These are phyloP conservation scores for Onychorhynchus coronatus DNA, from an alignment of 2,113 vertebrate genomes.

Conservation along the genomic window DNA sequence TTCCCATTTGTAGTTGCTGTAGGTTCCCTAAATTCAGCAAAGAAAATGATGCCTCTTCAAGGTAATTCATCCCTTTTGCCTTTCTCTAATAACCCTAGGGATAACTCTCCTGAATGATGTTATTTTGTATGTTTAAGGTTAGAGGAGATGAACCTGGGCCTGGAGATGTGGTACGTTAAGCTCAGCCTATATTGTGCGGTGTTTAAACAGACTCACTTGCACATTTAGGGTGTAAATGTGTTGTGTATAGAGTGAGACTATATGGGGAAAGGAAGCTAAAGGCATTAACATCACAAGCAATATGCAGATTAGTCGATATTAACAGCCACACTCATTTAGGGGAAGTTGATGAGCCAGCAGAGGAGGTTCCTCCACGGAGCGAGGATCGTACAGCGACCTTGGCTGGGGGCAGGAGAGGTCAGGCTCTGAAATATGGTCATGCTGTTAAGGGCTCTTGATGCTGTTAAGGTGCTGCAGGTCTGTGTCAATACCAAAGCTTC, in stretches of 20 bases:
- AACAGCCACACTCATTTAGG: not conserved
- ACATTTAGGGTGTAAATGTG: not conserved
- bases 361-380: not conserved
- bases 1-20: not conserved
- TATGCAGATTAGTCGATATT: not conserved
- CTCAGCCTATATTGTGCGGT: rapidly evolving
- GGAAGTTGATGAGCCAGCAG: conserved; percentile 28
- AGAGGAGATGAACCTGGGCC: not conserved
- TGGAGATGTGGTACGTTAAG: not conserved
- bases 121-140: not conserved
- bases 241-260: not conserved
- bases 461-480: not conserved
- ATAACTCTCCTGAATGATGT: not conserved
- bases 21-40: not conserved
- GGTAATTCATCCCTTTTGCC: not conserved
- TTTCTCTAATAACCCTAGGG: not conserved
- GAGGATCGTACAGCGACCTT: not conserved
- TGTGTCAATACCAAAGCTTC: not conserved
- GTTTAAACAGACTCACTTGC: not conserved
- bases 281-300: not conserved
- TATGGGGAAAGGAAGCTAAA: not conserved
- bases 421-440: not conserved
- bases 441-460: not conserved
- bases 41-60: not conserved
- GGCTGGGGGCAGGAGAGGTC: not conserved